A percentile compares a stretch with the other conserved stretches of the same genome.
phyloP scores from a whole-genome alignment of 2,888 invertebrate genomes.

The Leucania comma region DNA sequence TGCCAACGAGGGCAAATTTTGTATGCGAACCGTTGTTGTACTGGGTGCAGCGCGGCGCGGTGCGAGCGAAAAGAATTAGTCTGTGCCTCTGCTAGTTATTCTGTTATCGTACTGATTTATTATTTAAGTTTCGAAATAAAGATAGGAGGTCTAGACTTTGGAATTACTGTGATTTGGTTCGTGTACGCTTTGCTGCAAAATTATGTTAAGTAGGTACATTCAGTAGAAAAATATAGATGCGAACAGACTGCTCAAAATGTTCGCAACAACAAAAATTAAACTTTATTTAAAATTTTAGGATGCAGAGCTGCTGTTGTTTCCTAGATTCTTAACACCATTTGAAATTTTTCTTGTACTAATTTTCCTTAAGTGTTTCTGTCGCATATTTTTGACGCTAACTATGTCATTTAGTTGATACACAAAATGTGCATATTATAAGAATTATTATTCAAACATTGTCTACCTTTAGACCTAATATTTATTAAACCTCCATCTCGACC shows the following conservation, averaged over 20 bases:
- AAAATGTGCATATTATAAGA: not conserved
- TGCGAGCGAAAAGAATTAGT: slow-evolving; percentile 41
- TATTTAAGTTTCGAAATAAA: slow-evolving; percentile 34
- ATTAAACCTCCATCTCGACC: slow-evolving; percentile 13
- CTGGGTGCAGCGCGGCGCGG: slow-evolving; percentile 13
- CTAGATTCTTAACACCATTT: not conserved
- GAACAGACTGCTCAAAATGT: not conserved
- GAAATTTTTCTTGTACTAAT: too few relatives aligned
- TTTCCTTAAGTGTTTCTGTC: not conserved
- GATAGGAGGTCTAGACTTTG: slow-evolving; percentile 37
- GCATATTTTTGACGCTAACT: not conserved
- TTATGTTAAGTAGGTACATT: not conserved
- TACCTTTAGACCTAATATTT: slow-evolving; percentile 11
- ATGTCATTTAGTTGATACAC: not conserved
- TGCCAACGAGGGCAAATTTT: slow-evolving; percentile 36
- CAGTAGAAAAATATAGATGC: not conserved
- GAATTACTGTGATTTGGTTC: slow-evolving; percentile 10
- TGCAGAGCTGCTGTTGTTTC: not conserved
- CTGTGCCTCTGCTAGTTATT: slow-evolving; percentile 39
- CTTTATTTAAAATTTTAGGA: not conserved
- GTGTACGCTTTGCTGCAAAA: not conserved
- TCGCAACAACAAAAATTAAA: not conserved
- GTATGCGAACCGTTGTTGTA: slow-evolving; percentile 43
- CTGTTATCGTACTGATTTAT: slow-evolving; percentile 56
- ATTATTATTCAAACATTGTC: not conserved